Percentiles rank a stretch among this genome's conserved stretches.
phyloP scores from a whole-genome alignment of 2,113 vertebrate species.

The Terrapene triunguis region DNA sequence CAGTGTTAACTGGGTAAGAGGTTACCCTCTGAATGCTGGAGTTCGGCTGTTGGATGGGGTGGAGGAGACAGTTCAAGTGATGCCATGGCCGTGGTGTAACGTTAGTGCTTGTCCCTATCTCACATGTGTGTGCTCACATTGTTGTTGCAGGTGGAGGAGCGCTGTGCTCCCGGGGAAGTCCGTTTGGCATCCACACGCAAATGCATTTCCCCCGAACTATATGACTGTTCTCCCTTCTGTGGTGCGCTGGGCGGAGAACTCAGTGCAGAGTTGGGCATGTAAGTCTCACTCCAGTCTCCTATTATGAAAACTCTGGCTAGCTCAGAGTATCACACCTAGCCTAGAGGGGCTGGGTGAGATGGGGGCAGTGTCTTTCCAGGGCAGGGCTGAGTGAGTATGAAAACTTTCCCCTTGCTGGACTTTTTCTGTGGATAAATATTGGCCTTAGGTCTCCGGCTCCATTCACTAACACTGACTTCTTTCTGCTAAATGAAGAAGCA shows the following conservation, averaged over 20 bases:
- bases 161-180: slow-evolving; percentile 83
- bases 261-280: slow-evolving; percentile 90
- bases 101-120: not conserved
- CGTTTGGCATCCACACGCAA: slow-evolving; percentile 85
- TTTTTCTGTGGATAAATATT: not conserved
- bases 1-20: accelerated
- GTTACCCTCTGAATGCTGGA: not conserved
- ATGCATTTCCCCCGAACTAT: slow-evolving; percentile 79
- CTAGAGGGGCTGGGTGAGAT: not conserved
- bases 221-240: slow-evolving; percentile 86
- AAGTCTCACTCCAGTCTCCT: slow-evolving; percentile 50
- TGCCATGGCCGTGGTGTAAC: accelerated
- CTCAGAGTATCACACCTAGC: not conserved
- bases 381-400: not conserved
- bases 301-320: not conserved
- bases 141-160: slow-evolving; percentile 81
- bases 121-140: accelerated
- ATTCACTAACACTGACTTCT: accelerated
- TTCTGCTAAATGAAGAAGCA: not conserved
- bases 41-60: not conserved
- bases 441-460: not conserved
- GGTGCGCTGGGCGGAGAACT: slow-evolving; percentile 83
- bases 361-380: not conserved
- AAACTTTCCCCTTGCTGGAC: not conserved
- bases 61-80: accelerated